Percentiles rank a stretch among this genome's conserved stretches.
Conservation (phyloP, 2,113 vertebrate species). For the western clawed frog (Xenopus tropicalis) region UCB_Xtro_10.0 CM004451.2:82045501-82046000, state of each 20-base stretch:
- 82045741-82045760: not conserved
- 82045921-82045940: not conserved
- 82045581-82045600: too few relatives aligned
- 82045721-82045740: not conserved
- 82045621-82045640: not conserved
- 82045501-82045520: too few relatives aligned
- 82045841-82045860: not conserved
- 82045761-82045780: not conserved
- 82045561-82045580: too few relatives aligned
- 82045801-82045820: not conserved
- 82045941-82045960: conserved; percentile 38
- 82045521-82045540: too few relatives aligned
- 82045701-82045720: not conserved
- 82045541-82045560: too few relatives aligned
- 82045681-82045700: not conserved
- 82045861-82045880: too few relatives aligned
- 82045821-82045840: not conserved
- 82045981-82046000: conserved; percentile 70
- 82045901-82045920: not conserved
- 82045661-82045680: not conserved
- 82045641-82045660: not conserved
- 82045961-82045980: conserved; percentile 36
- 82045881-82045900: not conserved
- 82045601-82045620: not conserved
- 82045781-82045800: too few relatives aligned